phyloP scores from a whole-genome alignment of 2,113 vertebrate species.

The Anhinga rufa region DNA sequence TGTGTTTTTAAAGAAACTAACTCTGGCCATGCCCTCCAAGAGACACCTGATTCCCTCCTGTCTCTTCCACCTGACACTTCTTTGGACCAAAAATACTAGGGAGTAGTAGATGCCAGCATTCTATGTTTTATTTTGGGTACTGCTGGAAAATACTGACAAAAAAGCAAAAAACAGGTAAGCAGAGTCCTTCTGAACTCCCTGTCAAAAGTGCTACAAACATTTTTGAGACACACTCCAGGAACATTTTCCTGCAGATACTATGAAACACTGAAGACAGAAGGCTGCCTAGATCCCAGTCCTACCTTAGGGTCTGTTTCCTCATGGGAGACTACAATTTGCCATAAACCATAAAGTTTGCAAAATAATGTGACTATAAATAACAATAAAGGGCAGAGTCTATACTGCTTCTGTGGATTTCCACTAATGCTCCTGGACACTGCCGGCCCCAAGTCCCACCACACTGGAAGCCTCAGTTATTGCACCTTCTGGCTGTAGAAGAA shows the following conservation, averaged over 20 bases:
- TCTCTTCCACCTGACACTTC: neutral
- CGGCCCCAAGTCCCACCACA: neutral
- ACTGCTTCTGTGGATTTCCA: neutral
- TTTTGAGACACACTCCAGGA: neutral
- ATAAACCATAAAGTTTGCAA: neutral
- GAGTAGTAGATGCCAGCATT: neutral
- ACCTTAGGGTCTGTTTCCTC: neutral
- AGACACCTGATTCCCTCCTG: neutral
- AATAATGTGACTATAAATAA: neutral
- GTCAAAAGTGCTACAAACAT: neutral
- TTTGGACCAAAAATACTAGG: neutral
- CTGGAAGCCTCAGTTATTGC: neutral
- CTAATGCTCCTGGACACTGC: neutral
- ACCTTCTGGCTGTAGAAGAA: neutral
- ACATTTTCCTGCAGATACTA: neutral
- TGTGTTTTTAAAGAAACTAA: neutral
- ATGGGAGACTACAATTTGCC: neutral
- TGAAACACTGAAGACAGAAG: neutral
- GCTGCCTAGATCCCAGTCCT: neutral
- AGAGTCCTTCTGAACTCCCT: neutral
- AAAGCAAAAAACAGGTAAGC: neutral
- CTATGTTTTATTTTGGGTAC: neutral
- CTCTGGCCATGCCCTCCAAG: neutral
- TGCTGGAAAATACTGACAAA: neutral
- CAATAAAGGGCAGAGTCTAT: neutral